Conservation (phyloP, 2,888 invertebrate species). For the Nomada ruficornis region DNA sequence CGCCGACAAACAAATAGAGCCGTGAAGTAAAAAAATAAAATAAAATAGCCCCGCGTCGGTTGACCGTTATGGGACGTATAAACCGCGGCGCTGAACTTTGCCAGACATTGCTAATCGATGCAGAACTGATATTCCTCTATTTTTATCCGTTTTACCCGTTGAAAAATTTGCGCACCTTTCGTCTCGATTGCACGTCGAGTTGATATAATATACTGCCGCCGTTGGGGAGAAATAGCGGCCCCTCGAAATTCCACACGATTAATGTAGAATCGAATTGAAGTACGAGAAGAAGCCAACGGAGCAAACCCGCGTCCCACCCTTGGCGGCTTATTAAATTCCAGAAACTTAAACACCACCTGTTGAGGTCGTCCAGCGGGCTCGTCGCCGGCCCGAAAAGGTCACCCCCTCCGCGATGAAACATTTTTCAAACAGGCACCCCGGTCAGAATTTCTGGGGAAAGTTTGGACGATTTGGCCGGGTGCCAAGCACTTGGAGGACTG, state of each 20-base stretch:
- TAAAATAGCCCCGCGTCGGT: slow-evolving; percentile 32
- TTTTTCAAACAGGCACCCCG: slow-evolving; percentile 63
- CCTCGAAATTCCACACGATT: neutral
- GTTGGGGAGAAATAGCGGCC: neutral
- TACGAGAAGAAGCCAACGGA: neutral
- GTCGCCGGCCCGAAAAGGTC: slow-evolving; percentile 62
- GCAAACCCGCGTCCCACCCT: neutral
- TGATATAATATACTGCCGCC: too few relatives aligned
- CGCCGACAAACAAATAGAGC: slow-evolving; percentile 46
- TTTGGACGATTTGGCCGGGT: slow-evolving; percentile 58
- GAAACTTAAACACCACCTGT: slow-evolving; percentile 74
- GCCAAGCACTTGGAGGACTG: slow-evolving; percentile 62
- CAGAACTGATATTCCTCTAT: slow-evolving; percentile 1
- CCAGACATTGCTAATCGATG: slow-evolving; percentile 8
- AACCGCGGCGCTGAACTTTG: slow-evolving; percentile 1
- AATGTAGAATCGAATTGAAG: neutral
- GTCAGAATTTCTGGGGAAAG: slow-evolving; percentile 53
- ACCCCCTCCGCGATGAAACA: slow-evolving; percentile 43
- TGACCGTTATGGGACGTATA: slow-evolving; percentile 13
- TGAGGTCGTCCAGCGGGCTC: slow-evolving; percentile 66
- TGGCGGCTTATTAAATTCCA: slow-evolving; percentile 68
- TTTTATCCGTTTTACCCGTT: too few relatives aligned
- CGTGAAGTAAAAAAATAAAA: slow-evolving; percentile 40
- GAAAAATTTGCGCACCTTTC: neutral
- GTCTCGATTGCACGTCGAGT: too few relatives aligned